A percentile compares a stretch with the other conserved stretches of the same genome.
Conservation (phyloP, 2,888 invertebrate species). For the Leptinotarsa peninsularis region DNA sequence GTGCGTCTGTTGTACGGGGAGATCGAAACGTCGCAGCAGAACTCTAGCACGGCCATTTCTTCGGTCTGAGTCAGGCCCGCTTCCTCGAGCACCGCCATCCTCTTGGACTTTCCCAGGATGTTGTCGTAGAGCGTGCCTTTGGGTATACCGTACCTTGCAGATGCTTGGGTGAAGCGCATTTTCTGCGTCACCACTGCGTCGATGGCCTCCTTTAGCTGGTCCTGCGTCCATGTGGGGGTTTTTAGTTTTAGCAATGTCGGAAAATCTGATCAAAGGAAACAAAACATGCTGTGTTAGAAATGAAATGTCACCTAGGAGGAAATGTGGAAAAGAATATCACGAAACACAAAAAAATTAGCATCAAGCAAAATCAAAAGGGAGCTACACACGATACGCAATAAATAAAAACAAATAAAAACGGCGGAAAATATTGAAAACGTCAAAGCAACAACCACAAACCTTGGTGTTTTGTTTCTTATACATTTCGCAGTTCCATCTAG, state of each 20-base stretch:
- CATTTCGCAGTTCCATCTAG: background rate
- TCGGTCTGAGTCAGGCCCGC: slow-evolving; percentile 73
- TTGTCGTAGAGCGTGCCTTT: slow-evolving; percentile 84
- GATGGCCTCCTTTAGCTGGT: slow-evolving; percentile 80
- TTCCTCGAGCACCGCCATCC: slow-evolving; percentile 81
- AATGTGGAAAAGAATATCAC: slow-evolving; percentile 4
- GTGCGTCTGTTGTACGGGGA: slow-evolving; percentile 80
- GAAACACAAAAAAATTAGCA: background rate
- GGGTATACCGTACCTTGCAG: slow-evolving; percentile 78
- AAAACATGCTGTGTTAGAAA: slow-evolving; percentile 47
- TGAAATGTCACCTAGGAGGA: background rate
- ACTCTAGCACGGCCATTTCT: slow-evolving; percentile 77
- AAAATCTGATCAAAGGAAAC: slow-evolving; percentile 67
- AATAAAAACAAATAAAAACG: background rate
- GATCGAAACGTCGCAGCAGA: slow-evolving; percentile 78
- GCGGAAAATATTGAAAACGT: background rate
- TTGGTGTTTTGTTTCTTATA: slow-evolving; percentile 6
- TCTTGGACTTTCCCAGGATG: slow-evolving; percentile 80
- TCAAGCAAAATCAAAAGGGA: background rate
- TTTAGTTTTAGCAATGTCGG: slow-evolving; percentile 78
- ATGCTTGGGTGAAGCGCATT: slow-evolving; percentile 83
- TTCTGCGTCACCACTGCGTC: slow-evolving; percentile 80
- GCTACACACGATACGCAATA: background rate
- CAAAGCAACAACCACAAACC: slow-evolving; percentile 15
- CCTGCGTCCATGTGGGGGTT: slow-evolving; percentile 81